A percentile compares a stretch with the other conserved stretches of the same genome.
Evolutionary conservation across 2,797 vertebrate species (phyloP).

Genomic region (Loris lydekkerianus): DNA sequence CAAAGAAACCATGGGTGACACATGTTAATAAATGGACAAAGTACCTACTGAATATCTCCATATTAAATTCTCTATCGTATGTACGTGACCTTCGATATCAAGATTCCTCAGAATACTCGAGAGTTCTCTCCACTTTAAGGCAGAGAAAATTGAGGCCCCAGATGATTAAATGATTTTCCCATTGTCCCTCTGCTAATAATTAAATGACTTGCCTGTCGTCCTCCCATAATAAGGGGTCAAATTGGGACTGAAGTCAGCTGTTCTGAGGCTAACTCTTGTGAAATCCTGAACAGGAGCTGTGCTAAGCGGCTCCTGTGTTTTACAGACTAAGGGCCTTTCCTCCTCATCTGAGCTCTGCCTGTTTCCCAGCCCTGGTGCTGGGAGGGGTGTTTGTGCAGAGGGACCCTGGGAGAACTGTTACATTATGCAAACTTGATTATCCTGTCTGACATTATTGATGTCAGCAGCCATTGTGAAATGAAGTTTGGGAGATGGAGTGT

Average conservation of each 20-base stretch:
- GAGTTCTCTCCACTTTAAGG: background rate
- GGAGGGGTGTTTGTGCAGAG: conserved; percentile 21
- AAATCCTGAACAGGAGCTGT: accelerated
- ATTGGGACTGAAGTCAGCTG: background rate
- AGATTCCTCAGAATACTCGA: background rate
- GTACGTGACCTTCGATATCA: background rate
- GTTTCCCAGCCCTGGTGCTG: accelerated
- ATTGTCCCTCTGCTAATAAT: background rate
- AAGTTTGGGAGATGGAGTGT: conserved; percentile 82
- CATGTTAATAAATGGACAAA: background rate
- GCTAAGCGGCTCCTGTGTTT: accelerated
- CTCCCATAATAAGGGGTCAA: background rate
- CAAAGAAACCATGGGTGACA: background rate
- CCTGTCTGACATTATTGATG: conserved; percentile 76
- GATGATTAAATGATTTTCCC: accelerated
- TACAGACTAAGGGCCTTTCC: background rate
- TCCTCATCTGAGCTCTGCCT: accelerated
- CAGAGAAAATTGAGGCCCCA: background rate
- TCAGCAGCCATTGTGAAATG: conserved; percentile 76
- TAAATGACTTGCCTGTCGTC: no score
- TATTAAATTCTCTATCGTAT: background rate
- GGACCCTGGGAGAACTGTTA: conserved; percentile 52
- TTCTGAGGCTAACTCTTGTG: no score
- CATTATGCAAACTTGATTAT: conserved; percentile 77
- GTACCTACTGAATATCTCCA: background rate